phyloP scores from a whole-genome alignment of 2,888 invertebrate species.

The Eupithecia exiguata region DNA sequence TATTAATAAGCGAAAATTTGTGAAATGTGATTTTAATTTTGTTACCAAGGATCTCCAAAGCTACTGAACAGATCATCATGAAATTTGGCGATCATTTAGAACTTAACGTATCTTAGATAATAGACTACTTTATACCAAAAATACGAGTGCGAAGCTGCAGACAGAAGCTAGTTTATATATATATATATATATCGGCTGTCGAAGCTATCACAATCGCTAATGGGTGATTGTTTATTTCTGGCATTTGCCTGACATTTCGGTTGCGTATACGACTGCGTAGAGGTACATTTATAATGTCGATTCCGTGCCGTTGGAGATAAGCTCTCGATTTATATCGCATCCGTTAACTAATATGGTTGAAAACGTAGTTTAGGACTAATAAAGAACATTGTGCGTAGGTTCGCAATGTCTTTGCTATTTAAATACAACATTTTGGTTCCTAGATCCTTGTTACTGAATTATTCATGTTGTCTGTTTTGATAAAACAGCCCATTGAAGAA shows the following conservation, averaged over 20 bases:
- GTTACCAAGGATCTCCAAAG: too few species aligned
- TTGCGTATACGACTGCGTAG: conserved; percentile 67
- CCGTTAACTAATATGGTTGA: conserved; percentile 43
- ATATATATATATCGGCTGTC: neutral
- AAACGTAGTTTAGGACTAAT: conserved; percentile 24
- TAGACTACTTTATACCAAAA: too few species aligned
- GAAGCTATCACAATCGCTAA: conserved; percentile 18
- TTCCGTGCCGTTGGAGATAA: conserved; percentile 63
- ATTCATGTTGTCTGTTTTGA: neutral
- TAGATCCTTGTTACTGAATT: neutral
- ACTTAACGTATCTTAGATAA: too few species aligned
- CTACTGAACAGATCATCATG: too few species aligned
- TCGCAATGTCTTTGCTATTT: conserved; percentile 20
- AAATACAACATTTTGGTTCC: neutral
- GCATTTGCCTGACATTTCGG: conserved; percentile 73
- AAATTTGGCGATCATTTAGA: too few species aligned
- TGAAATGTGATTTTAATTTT: too few species aligned
- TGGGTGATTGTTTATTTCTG: conserved; percentile 46
- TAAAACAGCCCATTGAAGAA: neutral
- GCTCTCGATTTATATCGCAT: conserved; percentile 41
- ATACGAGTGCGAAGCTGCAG: too few species aligned
- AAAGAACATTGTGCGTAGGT: conserved; percentile 24
- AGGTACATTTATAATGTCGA: conserved; percentile 61
- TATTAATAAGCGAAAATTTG: too few species aligned
- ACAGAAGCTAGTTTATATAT: too few species aligned